Conservation (phyloP, 2,797 vertebrate genomes). For the Pangasius krempfi region DNA sequence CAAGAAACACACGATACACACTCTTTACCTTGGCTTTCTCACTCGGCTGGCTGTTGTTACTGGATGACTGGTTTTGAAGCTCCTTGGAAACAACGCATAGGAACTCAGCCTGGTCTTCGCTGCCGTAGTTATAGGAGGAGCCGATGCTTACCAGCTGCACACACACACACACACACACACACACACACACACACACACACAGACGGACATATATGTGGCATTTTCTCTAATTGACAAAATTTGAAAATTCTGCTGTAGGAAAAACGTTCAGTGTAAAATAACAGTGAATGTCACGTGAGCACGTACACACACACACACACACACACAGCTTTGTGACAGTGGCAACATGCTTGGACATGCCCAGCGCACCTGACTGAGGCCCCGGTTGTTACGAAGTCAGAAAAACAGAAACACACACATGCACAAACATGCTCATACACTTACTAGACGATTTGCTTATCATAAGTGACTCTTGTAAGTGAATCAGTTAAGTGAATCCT, state of each 20-base stretch:
- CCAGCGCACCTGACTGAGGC: constrained; percentile 19
- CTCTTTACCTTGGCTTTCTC: constrained; percentile 96
- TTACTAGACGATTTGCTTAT: not conserved
- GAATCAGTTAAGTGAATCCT: not conserved
- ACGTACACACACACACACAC: constrained; percentile 14
- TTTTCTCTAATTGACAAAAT: not conserved
- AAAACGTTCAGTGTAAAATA: constrained; percentile 6
- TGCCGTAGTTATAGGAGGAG: constrained; percentile 98
- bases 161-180: constrained; percentile 34
- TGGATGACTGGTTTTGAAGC: constrained; percentile 92
- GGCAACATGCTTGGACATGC: constrained; percentile 46
- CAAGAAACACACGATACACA: constrained; percentile 13
- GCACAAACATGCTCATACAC: constrained; percentile 18
- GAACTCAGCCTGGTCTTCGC: constrained; percentile 98
- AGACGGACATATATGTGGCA: not conserved
- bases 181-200: constrained; percentile 27
- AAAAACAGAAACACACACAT: constrained; percentile 29
- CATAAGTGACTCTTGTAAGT: not conserved
- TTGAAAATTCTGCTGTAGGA: not conserved
- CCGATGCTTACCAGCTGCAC: constrained; percentile 94
- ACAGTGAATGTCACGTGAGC: not conserved
- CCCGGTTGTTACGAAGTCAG: constrained; percentile 23
- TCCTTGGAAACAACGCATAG: constrained; percentile 99
- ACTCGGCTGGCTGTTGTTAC: constrained; percentile 92
- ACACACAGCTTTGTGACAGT: constrained; percentile 22